phyloP scores from a whole-genome alignment of 2,113 vertebrate genomes.

The Chionomys nivalis region DNA sequence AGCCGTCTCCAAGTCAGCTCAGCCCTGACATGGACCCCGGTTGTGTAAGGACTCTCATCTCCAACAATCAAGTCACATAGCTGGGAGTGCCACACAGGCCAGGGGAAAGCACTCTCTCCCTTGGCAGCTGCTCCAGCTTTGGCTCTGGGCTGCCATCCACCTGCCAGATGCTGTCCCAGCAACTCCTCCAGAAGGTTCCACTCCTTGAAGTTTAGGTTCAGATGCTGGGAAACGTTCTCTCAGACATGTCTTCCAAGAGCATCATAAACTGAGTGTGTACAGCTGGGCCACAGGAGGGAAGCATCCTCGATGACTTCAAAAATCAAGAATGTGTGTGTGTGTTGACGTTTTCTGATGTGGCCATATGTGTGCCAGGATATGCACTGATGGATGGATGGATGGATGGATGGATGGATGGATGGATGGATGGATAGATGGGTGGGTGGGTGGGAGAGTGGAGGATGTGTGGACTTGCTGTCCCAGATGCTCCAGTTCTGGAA shows the following conservation, averaged over 20 bases:
- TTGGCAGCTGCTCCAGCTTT: conserved; percentile 15
- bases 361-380: neutral
- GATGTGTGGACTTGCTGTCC: conserved; percentile 60
- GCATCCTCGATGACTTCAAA: conserved; percentile 7
- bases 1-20: conserved; percentile 83
- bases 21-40: conserved; percentile 78
- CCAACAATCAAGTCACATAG: conserved; percentile 83
- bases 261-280: neutral
- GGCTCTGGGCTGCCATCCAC: neutral
- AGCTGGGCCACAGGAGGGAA: accelerated
- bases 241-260: neutral
- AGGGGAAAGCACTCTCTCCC: conserved; percentile 46
- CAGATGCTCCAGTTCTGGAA: conserved; percentile 81
- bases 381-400: neutral
- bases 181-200: neutral
- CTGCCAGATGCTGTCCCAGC: neutral
- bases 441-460: neutral
- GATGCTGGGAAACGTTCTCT: neutral
- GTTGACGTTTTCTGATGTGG: neutral
- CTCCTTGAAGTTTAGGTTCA: neutral
- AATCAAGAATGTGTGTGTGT: conserved; percentile 49
- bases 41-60: conserved; percentile 77
- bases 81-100: conserved; percentile 74
- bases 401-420: neutral
- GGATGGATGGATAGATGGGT: neutral